Evolutionary conservation across 2,888 invertebrate species (phyloP), one percentile per base, ranked within the genome.

Genomic region (Rhogogaster chlorosoma): DNA sequence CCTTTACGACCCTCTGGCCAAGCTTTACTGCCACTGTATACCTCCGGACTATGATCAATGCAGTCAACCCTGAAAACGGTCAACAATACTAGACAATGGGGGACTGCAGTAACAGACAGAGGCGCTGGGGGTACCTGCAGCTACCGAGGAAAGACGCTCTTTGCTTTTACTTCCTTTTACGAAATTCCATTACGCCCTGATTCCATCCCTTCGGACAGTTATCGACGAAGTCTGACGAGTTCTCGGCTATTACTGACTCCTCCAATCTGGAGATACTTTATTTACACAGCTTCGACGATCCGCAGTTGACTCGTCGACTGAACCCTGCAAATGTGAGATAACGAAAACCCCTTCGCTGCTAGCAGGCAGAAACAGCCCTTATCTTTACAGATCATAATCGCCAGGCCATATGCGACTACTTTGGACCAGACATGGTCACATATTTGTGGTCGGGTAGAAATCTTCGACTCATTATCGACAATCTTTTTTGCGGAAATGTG

Each of bases 1-100:
- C 84, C 84, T 87, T 88, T 86, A 87, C 88, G 86, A 85, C 85
- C 87, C 42, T 57, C 61, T n/a, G n/a, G 36, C 45, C 10, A 18
- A 61, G 22, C 22, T 80, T 61, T 80, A 61, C 36, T 36, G 15
- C 36, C 61, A n/a, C 32, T 36, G 0, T 29, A 26, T n/a, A n/a
- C 10, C 61, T 61, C 4, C 38, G 5, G 36, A 38, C 64, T 38
- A 6, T 61, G 15, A 45, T 64, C 70, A 36, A 70, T 83, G 70
- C 29, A 80, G 22, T 26, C 22, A 61, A 26, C 36, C 61, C 57
- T 36, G 61, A 61, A 61, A 38, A 36, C 26, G 61, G n/a, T 22
- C 80, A 22, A 80, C 38, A 80, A 57, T 80, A 32, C 26, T 53
- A 53, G 77, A 77, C 80, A 80, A 80, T 80, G 57, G 26, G n/a